These are phyloP conservation scores for Cyphomyrus plagiostoma DNA, from an alignment of 2,113 vertebrate species.

Conservation along the genomic window DNA sequence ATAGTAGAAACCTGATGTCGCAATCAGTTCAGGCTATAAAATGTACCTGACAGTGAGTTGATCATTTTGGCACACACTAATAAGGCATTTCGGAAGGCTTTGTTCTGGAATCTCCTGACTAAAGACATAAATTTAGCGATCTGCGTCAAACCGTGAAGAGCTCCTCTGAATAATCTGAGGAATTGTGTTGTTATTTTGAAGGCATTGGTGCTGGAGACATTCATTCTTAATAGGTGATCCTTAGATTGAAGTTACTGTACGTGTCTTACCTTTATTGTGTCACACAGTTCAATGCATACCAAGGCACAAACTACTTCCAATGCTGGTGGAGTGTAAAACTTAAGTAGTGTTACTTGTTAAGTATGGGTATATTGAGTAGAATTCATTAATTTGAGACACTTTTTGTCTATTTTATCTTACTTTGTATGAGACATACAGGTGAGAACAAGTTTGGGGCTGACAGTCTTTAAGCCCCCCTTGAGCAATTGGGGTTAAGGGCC, in stretches of 20 bases:
- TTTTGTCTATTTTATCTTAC: neutral
- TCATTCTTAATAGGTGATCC: neutral
- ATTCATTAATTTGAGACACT: neutral
- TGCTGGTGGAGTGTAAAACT: neutral
- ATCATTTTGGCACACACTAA: neutral
- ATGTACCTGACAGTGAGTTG: neutral
- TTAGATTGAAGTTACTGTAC: neutral
- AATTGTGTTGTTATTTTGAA: neutral
- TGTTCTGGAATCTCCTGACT: neutral
- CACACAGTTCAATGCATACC: neutral
- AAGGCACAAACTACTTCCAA: neutral
- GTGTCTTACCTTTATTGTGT: neutral
- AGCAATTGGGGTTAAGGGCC: neutral
- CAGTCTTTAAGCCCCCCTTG: neutral
- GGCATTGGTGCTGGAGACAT: neutral
- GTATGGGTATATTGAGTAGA: neutral
- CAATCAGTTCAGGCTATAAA: neutral
- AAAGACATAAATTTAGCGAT: neutral
- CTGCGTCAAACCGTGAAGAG: neutral
- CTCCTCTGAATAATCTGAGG: neutral
- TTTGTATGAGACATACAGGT: neutral
- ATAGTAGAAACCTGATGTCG: neutral
- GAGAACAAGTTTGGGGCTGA: neutral
- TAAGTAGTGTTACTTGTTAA: neutral
- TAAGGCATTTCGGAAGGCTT: neutral